Evolutionary conservation across 1,140 invertebrate genomes (phyloP).

Genomic region (Drosophila athabasca): DNA sequence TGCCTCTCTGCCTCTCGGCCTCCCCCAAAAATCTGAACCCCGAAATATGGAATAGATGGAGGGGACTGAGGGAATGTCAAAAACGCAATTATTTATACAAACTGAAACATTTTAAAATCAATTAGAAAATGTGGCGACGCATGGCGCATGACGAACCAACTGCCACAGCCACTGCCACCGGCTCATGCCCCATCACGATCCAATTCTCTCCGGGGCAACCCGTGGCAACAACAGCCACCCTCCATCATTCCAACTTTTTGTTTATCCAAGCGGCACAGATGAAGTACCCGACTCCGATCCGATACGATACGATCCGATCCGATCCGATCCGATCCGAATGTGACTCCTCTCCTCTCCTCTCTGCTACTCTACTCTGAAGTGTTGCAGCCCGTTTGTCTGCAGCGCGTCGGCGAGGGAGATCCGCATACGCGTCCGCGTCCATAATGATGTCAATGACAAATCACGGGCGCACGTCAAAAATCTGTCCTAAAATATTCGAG

Average conservation of each 20-base stretch:
- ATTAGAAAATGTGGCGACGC: conserved; percentile 83
- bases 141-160: conserved; percentile 67
- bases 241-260: conserved; percentile 26
- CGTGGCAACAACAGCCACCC: not conserved
- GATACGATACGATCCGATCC: no score
- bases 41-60: conserved; percentile 42
- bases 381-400: conserved; percentile 72
- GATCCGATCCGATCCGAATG: no score
- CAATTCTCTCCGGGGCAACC: not conserved
- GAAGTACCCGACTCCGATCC: conserved; percentile 58
- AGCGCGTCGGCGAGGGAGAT: conserved; percentile 32
- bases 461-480: conserved; percentile 83
- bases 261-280: conserved; percentile 81
- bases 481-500: conserved; percentile 80
- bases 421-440: conserved; percentile 25
- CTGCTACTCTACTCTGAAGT: conserved; percentile 28
- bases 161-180: conserved; percentile 21
- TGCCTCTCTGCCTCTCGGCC: not conserved
- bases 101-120: conserved; percentile 83
- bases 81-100: conserved; percentile 83
- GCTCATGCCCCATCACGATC: conserved; percentile 1
- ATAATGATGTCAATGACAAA: conserved; percentile 83
- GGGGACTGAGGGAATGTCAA: conserved; percentile 64
- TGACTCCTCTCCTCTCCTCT: no score
- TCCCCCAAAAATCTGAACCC: conserved; percentile 2